These are phyloP conservation scores for Halichoeres trimaculatus DNA, from an alignment of 2,113 vertebrate genomes.

Conservation along the genomic window DNA sequence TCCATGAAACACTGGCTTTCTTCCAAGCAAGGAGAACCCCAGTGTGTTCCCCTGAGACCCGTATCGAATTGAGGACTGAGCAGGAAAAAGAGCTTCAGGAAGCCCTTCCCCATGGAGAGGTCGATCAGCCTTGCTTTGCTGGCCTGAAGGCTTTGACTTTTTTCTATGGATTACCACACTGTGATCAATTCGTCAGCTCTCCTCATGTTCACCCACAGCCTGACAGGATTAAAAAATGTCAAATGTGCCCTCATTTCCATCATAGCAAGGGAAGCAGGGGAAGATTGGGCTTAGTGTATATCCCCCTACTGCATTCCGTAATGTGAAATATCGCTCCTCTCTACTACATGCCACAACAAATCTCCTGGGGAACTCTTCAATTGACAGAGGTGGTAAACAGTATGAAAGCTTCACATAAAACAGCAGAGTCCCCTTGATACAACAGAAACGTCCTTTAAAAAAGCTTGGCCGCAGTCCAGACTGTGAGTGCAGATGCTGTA, in stretches of 20 bases:
- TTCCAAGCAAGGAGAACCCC: slow-evolving; percentile 18
- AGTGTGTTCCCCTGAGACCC: slow-evolving; percentile 25
- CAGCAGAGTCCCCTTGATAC: slow-evolving; percentile 52
- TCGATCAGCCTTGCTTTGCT: slow-evolving; percentile 37
- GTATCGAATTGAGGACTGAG: slow-evolving; percentile 46
- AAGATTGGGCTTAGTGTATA: slow-evolving; percentile 21
- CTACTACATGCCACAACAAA: slow-evolving; percentile 67
- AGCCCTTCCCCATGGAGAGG: slow-evolving; percentile 18
- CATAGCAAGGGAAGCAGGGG: slow-evolving; percentile 31
- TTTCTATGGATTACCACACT: slow-evolving; percentile 55
- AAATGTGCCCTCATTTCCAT: slow-evolving; percentile 49
- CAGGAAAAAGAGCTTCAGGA: slow-evolving; percentile 43
- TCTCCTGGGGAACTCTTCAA: slow-evolving; percentile 65
- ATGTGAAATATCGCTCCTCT: slow-evolving; percentile 66
- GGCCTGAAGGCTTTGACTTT: slow-evolving; percentile 38
- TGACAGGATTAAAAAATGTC: slow-evolving; percentile 44
- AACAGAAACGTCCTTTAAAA: slow-evolving; percentile 64
- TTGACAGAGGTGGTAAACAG: slow-evolving; percentile 74
- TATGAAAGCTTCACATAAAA: slow-evolving; percentile 75
- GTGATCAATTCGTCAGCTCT: slow-evolving; percentile 56
- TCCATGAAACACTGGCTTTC: slow-evolving; percentile 20
- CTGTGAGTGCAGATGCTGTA: slow-evolving; percentile 44
- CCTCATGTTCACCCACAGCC: slow-evolving; percentile 8
- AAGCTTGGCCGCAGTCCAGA: slow-evolving; percentile 59
- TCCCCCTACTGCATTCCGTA: not conserved